Base-by-base conservation (phyloP, 2,797 vertebrate genomes). In the Anguilla obscura region DNA sequence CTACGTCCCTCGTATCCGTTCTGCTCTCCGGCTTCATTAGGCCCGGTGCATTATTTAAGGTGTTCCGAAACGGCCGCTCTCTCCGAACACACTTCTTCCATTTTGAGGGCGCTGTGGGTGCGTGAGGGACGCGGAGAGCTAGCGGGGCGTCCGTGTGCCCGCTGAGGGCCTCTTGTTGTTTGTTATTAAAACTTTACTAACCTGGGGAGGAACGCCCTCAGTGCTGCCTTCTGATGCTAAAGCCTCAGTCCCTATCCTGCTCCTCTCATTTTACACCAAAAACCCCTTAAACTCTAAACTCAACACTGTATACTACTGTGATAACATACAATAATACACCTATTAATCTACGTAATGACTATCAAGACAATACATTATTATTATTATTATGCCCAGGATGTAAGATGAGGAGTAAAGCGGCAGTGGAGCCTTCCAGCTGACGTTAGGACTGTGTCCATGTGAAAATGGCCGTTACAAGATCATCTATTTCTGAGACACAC, bases 31-130 rank as follows among this genome's bases (percentile, higher is more conserved):
- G 95, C 97, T 96, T 96, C 94, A 96, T 96, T 97, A 96, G 36
- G 36, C 36, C 96, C 94, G 93, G 96, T 98, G 96, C 96, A 98
- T 98, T 98, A 99, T 98, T 99, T 97, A 99, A 97, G 95, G 94
- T 95, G 95, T 93, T 40, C 95, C 94, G 94, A 89, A 96, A 97
- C 95, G 94, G 93, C 95, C 94, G 96, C 94, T 92, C 90, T 93
- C 74, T 30, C 96, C 97, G 95, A 98, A 98, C 97, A 98, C 96
- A 97, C 96, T 97, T 98, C 92, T 98, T 98, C 97, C 97, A 98
- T 98, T 99, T 97, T 96, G 95, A 96, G 95, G 95, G 96, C 96
- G 96, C 97, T 95, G 95, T 93, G 95, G 95, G 94, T 92, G 94
- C 94, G 96, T 94, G 89, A 86, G 76, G 93, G 95, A 89, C 92